Evolutionary conservation across 2,888 invertebrate genomes (phyloP).

Genomic region (Watsonalla cultraria): DNA sequence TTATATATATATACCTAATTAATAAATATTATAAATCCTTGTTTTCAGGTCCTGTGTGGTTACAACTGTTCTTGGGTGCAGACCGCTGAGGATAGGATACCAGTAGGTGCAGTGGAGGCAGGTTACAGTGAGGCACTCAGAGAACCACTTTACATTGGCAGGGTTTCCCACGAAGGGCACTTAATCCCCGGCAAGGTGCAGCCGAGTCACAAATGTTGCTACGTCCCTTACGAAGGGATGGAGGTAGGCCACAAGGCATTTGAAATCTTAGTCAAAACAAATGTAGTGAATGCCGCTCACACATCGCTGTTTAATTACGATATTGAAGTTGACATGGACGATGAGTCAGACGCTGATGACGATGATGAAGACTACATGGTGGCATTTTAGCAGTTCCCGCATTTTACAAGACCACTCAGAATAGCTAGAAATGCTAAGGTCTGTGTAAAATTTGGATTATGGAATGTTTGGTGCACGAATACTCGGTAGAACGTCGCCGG

Average conservation of each 20-base stretch:
- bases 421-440: too few species aligned
- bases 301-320: slow-evolving; percentile 4
- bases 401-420: too few species aligned
- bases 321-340: slow-evolving; percentile 6
- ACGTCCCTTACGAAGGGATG: slow-evolving; percentile 78
- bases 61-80: slow-evolving; percentile 74
- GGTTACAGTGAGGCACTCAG: slow-evolving; percentile 71
- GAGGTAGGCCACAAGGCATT: slow-evolving; percentile 34
- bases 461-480: too few species aligned
- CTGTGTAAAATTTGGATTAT: too few species aligned
- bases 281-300: neutral
- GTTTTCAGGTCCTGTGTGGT: slow-evolving; percentile 51
- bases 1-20: too few species aligned
- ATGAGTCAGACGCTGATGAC: slow-evolving; percentile 7
- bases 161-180: slow-evolving; percentile 83
- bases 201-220: slow-evolving; percentile 83
- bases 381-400: neutral
- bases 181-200: slow-evolving; percentile 88
- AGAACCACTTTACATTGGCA: slow-evolving; percentile 80
- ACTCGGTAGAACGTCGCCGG: too few species aligned
- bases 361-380: neutral
- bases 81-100: slow-evolving; percentile 77
- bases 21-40: too few species aligned
- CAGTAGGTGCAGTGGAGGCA: slow-evolving; percentile 82
- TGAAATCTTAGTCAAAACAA: slow-evolving; percentile 37